Evolutionary conservation across 2,113 vertebrate genomes (phyloP).

Genomic region (Mustelus asterias): DNA sequence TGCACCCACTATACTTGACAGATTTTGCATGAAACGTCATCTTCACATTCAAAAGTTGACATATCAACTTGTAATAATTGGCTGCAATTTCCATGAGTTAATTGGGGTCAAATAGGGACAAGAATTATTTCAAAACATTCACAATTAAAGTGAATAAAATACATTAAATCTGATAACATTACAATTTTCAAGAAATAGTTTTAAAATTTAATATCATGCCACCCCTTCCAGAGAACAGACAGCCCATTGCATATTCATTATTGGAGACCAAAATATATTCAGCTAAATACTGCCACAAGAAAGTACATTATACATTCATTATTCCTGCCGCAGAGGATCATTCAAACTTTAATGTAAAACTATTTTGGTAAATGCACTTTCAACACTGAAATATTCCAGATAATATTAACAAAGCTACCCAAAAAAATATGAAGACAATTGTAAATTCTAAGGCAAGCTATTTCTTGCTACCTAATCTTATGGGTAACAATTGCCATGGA

Average conservation of each 20-base stretch:
- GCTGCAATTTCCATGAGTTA: slow-evolving; percentile 8
- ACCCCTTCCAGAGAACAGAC: not conserved
- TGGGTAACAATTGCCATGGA: not conserved
- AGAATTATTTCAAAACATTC: slow-evolving; percentile 16
- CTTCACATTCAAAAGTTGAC: slow-evolving; percentile 10
- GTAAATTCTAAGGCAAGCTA: not conserved
- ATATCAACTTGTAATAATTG: slow-evolving; percentile 12
- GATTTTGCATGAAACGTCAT: not conserved
- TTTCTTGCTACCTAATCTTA: not conserved
- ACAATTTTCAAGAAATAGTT: not conserved
- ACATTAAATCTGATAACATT: not conserved
- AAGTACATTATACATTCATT: not conserved
- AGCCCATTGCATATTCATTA: not conserved
- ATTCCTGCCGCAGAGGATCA: not conserved
- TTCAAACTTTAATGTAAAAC: not conserved
- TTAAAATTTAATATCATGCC: not conserved
- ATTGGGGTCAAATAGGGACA: slow-evolving; percentile 2
- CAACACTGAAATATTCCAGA: not conserved
- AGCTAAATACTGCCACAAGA: not conserved
- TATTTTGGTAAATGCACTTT: not conserved
- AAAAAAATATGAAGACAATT: not conserved
- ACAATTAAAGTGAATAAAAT: not conserved
- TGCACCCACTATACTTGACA: not conserved
- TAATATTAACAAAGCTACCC: not conserved
- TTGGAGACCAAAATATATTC: not conserved